Evolutionary conservation across 2,888 invertebrate species (phyloP).

Genomic region (Noctua fimbriata): DNA sequence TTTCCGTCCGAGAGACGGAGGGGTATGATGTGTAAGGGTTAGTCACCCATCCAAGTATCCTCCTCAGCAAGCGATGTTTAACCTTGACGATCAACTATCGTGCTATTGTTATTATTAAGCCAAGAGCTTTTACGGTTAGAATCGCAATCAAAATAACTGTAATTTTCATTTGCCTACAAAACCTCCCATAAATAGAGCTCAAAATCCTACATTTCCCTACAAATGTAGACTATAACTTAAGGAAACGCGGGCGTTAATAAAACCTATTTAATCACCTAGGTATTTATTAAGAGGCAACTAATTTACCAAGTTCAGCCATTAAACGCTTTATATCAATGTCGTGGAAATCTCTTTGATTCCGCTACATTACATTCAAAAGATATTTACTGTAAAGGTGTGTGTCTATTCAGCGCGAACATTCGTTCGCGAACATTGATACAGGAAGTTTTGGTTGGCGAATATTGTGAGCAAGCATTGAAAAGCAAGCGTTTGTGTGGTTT

Average conservation of each 20-base stretch:
- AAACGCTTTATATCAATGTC: slow-evolving; percentile 58
- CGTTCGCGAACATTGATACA: not conserved
- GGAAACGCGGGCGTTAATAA: slow-evolving; percentile 47
- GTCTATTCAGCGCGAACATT: slow-evolving; percentile 1
- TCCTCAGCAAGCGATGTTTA: not conserved
- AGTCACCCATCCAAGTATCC: not conserved
- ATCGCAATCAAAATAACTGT: slow-evolving; percentile 11
- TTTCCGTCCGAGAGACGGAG: not conserved
- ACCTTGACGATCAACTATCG: not conserved
- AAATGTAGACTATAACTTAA: slow-evolving; percentile 47
- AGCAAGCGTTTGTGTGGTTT: not conserved
- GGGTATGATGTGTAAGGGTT: not conserved
- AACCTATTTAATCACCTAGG: slow-evolving; percentile 47
- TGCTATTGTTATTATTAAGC: not conserved
- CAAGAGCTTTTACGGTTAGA: not conserved
- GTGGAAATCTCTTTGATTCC: slow-evolving; percentile 63
- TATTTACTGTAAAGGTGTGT: slow-evolving; percentile 40
- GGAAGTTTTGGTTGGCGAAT: not conserved
- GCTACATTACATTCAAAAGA: slow-evolving; percentile 66
- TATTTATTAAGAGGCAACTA: slow-evolving; percentile 71
- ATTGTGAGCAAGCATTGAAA: not conserved
- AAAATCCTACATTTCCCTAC: slow-evolving; percentile 46
- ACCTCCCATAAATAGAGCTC: slow-evolving; percentile 26
- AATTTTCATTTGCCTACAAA: slow-evolving; percentile 12
- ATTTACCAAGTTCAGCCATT: slow-evolving; percentile 73